Evolutionary conservation across 2,113 vertebrate species (phyloP), one percentile per base, ranked within the genome.

Genomic region (Ptychochromis oligacanthus): DNA sequence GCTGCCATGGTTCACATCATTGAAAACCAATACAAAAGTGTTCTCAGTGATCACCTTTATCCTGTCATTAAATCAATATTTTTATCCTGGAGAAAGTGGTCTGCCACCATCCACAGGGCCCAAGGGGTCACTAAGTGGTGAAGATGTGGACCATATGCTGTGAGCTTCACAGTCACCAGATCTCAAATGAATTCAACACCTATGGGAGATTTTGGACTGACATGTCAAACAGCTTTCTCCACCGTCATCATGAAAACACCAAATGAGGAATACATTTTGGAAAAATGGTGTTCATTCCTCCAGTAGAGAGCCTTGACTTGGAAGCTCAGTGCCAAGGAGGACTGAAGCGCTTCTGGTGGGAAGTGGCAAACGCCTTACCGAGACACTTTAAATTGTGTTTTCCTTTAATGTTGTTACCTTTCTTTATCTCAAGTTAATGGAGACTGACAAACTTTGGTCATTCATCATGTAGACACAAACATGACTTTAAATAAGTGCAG

Each of bases 1-100:
- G 24, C 11, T 49, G 40, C 40, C 40, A 18, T 49, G 64, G 9
- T 5, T 49, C 22, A 26, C 40, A 18, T 49, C 9, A 0, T 0
- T 49, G 64, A 22, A 70, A 70, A 49, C 40, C 64, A 70, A 28
- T 49, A 70, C 64, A 70, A 49, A 70, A 70, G 7, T 20, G 64
- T 49, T 70, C 24, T 49, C 64, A 28, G 24, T 70, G 64, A 70
- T 70, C 40, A 49, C 9, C 40, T 49, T 70, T 24, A 70, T 1
- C 15, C 24, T 70, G 49, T 70, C 64, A 70, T 49, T 70, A 70
- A 70, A 70, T 20, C 2, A 49, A 28, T 49, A 15, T 22, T 49
- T 49, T 40, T 28, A 49, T 49, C 40, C 22, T 49, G 40, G 49
- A 18, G 64, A 15, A 49, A 1, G 38, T 1, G 43, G 62, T 43